Evolutionary conservation across 2,888 invertebrate species (phyloP), one percentile per base, ranked within the genome.

Genomic region (Panopea generosa): DNA sequence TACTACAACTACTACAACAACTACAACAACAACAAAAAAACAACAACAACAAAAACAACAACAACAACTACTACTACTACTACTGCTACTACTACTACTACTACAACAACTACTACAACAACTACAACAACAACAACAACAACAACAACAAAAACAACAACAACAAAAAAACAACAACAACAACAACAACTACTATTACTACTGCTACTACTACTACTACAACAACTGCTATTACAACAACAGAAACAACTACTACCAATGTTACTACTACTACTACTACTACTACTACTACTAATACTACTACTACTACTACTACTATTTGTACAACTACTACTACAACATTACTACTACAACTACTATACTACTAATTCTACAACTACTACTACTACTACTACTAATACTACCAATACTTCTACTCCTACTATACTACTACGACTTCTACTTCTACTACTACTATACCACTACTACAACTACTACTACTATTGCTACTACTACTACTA

Each of bases 261-360:
- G 16, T 16, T 47, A 47, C 47, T 47, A 47, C 47, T 20, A 47
- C 47, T 47, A 47, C 47, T 47, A 47, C 47, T 9, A 47, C 47
- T 47, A 47, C 47, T 47, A 47, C 47, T 47, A 47, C 47, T 47
- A 47, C 47, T 47, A 47, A 3, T 47, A 47, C 47, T 47, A 47
- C 47, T 47, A 47, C 47, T 47, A 47, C 47, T 47, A 47, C 47
- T 47, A 47, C 47, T 47, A 47, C 47, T 47, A 47, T 16, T 47
- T 9, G 7, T 47, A 47, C 47, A 9, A 47, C 47, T 47, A 47
- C 47, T 47, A 47, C 20, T 47, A 47, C 47, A 9, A 47, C 47
- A 47, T 16, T 47, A 47, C 47, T 18, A 47, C 47, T 47, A 47
- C 47, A 9, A 47, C 47, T 47, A 47, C 47, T 47, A 47, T 47